These are phyloP conservation scores for Stenodema calcarata DNA, from an alignment of 2,888 invertebrate species.

Conservation along the genomic window DNA sequence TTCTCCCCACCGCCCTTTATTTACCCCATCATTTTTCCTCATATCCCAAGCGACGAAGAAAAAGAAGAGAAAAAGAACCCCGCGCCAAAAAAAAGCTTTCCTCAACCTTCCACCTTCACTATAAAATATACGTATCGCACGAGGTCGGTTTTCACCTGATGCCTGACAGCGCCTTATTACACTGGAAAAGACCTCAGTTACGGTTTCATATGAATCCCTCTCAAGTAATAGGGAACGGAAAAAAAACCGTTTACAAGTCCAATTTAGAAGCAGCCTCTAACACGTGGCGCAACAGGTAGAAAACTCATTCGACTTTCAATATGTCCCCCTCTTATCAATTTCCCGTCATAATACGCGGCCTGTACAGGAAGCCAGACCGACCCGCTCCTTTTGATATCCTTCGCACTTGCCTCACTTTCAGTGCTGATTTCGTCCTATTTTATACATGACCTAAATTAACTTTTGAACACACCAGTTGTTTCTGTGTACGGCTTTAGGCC, in stretches of 20 bases:
- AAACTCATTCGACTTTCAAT: constrained; percentile 18
- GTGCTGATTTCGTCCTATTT: no score
- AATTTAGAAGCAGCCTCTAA: neutral
- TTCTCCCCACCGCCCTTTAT: neutral
- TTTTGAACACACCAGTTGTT: no score
- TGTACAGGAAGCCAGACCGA: no score
- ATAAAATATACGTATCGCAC: neutral
- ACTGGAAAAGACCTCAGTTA: neutral
- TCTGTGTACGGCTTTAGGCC: no score
- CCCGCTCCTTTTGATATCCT: no score
- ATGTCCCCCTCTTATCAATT: neutral
- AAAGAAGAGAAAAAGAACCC: neutral
- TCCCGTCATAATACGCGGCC: no score
- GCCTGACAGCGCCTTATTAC: neutral
- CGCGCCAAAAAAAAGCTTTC: neutral
- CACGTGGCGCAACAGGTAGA: neutral
- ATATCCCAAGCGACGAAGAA: neutral
- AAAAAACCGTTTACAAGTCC: neutral
- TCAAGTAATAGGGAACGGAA: no score
- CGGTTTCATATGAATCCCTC: neutral
- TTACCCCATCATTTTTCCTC: neutral
- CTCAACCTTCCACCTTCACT: neutral
- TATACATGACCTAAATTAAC: no score
- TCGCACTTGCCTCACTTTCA: no score
- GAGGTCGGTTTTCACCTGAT: neutral